Base-by-base conservation (phyloP, 2,888 invertebrate genomes). In the Notodonta dromedarius region DNA sequence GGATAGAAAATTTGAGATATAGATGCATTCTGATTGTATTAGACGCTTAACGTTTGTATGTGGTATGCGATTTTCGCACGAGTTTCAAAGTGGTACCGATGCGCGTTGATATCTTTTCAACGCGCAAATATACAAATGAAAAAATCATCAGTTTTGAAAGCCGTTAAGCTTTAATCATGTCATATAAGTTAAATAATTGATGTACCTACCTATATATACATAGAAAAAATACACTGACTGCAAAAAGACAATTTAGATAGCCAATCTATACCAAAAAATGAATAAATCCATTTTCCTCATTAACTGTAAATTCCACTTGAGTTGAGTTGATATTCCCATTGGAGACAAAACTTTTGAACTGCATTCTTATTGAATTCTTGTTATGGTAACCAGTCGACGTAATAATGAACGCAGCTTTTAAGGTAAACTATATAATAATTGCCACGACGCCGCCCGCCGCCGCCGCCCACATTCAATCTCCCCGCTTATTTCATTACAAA, bases 61-160 rank as follows among this genome's bases (percentile, higher is more conserved):
- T 66, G 59, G 74, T 71, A 63, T 63, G 69, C 61, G 66, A 74
- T 67, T 57, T 76, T 74, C 74, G 67, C 76, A 71, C 66, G 74
- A 69, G 63, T 67, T 74, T 66, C 71, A 65, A 71, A 70, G 61
- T 65, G 65, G 65, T 62, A 61, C 61, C 50, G 54, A n/a, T 9
- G 72, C 72, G 75, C 75, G 75, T 75, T 75, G 75, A 75, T 69
- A 60, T 75, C 75, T 76, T 75, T 76, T 76, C 59, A 62, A 72
- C 57, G 62, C 56, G 58, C 62, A 67, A 68, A 63, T 56, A 71
- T 56, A 62, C 57, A 40, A 44, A 60, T 46, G 46, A 35, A 16
- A 24, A 57, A 55, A 65, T 63, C 65, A 57, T 53, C 50, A 46
- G 50, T 32, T 58, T 52, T 59, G 56, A 59, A 32, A 57, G 35